Conservation (phyloP, 2,113 vertebrate genomes). For the Motacilla alba region DNA sequence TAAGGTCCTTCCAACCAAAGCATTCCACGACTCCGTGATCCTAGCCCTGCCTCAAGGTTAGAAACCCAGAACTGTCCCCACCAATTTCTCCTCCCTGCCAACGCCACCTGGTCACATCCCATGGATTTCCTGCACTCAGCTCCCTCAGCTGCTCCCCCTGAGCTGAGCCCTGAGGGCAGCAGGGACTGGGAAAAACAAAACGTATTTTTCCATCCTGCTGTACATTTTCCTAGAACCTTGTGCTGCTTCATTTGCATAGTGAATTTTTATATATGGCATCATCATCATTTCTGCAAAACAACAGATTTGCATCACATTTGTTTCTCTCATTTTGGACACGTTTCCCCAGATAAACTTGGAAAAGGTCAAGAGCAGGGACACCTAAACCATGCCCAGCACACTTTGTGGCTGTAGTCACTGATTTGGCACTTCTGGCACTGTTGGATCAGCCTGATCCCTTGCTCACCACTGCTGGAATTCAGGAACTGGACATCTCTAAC, state of each 20-base stretch:
- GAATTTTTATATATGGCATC: neutral
- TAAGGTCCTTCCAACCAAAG: neutral
- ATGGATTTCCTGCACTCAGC: rapidly evolving
- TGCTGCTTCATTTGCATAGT: neutral
- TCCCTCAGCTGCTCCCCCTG: neutral
- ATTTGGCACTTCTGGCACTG: neutral
- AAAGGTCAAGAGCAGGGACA: neutral
- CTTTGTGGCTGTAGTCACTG: neutral
- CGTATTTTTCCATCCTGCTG: neutral
- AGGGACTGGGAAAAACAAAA: neutral
- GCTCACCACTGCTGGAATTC: neutral
- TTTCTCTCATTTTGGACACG: neutral
- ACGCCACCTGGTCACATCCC: neutral
- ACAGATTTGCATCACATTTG: neutral
- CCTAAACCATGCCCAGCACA: neutral
- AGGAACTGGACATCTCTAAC: neutral
- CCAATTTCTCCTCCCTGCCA: neutral
- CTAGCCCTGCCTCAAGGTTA: rapidly evolving
- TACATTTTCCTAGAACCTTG: neutral
- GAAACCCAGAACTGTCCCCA: neutral
- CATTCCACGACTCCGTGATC: neutral
- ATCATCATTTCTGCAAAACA: neutral
- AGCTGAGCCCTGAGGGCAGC: neutral
- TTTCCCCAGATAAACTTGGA: neutral
- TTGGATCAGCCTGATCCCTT: neutral